Evolutionary conservation across 1,140 invertebrate species (phyloP).

Genomic region (Pseudobourletiella spinata): DNA sequence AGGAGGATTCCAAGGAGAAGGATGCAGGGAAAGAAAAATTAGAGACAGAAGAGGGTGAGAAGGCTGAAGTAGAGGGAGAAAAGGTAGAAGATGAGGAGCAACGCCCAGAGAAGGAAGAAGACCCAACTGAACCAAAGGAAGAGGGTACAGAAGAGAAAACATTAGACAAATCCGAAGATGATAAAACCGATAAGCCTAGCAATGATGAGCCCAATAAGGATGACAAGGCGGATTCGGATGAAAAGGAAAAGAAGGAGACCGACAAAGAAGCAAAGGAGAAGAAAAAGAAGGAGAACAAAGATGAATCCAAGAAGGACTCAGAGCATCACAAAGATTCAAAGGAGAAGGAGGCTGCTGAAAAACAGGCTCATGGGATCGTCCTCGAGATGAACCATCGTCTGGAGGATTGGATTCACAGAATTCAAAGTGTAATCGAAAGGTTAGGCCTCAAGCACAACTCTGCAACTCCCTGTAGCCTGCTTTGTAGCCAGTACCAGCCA

Average conservation of each 20-base stretch:
- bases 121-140: neutral
- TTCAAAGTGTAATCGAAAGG: constrained; percentile 29
- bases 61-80: constrained; percentile 9
- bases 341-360: neutral
- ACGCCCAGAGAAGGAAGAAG: constrained; percentile 4
- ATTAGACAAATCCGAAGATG: constrained; percentile 8
- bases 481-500: no score
- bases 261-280: constrained; percentile 7
- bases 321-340: no score
- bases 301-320: neutral
- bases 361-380: no score
- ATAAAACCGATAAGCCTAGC: constrained; percentile 2
- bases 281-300: constrained; percentile 1
- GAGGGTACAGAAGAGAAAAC: constrained; percentile 1
- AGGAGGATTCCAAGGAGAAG: neutral
- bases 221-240: neutral
- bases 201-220: constrained; percentile 3
- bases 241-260: neutral
- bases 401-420: constrained; percentile 22
- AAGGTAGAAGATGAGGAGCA: neutral
- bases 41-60: neutral
- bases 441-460: constrained; percentile 28
- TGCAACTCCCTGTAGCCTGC: no score
- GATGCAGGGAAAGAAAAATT: neutral
- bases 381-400: constrained; percentile 18